Base-by-base conservation (phyloP, 2,797 vertebrate genomes). In the Meda fulgida region DNA sequence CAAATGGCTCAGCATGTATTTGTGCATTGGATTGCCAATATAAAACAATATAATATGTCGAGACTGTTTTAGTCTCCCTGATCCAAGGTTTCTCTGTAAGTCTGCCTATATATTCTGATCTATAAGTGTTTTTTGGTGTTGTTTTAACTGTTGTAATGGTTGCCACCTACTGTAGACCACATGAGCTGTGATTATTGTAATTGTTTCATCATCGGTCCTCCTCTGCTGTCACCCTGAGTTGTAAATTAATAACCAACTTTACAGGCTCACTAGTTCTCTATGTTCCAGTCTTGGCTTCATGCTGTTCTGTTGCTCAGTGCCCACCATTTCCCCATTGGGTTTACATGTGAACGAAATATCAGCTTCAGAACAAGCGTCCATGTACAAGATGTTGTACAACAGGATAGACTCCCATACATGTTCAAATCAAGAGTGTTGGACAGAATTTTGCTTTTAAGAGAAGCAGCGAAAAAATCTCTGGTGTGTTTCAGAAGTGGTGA, bases 171-270 rank as follows among this genome's bases (percentile, higher is more conserved):
- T 46, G 55, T 26, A 67, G 71, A 80, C 46, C 58, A 63, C 26
- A 51, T 63, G 48, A 65, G 83, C 55, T 23, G 73, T 82, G 83
- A 87, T 82, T 78, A 73, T 73, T 82, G 80, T 85, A 82, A 87
- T 81, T 79, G 80, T 72, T 81, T 78, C 83, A 53, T 84, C 78
- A 81, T 77, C 83, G 79, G 75, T 84, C 78, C 78, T 83, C 76
- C 73, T 66, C 53, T 69, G 69, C 69, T 84, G 67, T 87, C 70
- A 80, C 14, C 31, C 51, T 55, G 60, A 87, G 76, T 67, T 60
- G 71, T 84, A 79, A 80, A 80, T 79, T 38, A 84, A 84, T 84
- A 83, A 82, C 26, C 69, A 79, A 34, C 38, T 38, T 73, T 53
- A 34, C 46, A 26, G 23, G 5, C 73, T 77, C 66, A 72, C 55